Evolutionary conservation across 2,797 vertebrate genomes (phyloP).

Genomic region (Halcyon badia): DNA sequence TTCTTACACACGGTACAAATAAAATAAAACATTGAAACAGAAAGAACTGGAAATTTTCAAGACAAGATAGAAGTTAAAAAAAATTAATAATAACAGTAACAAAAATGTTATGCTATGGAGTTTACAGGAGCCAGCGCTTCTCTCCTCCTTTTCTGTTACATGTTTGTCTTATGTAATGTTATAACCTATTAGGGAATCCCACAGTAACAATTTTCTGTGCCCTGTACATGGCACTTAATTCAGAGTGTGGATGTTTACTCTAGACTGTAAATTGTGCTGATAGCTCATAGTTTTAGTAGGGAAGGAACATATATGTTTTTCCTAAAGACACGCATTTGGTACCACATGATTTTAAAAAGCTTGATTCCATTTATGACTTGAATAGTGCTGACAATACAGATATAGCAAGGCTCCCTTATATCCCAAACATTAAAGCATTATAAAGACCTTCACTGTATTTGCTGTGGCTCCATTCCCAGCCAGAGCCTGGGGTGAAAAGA

Average conservation of each 20-base stretch:
- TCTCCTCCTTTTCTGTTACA: neutral
- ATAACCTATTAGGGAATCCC: neutral
- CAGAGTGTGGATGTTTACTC: neutral
- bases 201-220: neutral
- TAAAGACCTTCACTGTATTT: neutral
- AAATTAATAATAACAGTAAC: too few relatives aligned
- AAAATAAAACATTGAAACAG: neutral
- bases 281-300: neutral
- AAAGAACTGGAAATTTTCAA: neutral
- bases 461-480: neutral
- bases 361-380: neutral
- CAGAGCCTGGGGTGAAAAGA: neutral
- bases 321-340: neutral
- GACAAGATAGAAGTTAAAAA: neutral
- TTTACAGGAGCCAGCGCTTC: neutral
- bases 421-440: neutral
- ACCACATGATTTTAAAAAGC: neutral
- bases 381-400: neutral
- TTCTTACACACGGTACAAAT: neutral
- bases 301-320: neutral
- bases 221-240: neutral
- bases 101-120: neutral
- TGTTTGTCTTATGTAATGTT: neutral
- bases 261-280: neutral
- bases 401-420: neutral